phyloP scores from a whole-genome alignment of 2,797 vertebrate genomes.

The Crax fasciolata region DNA sequence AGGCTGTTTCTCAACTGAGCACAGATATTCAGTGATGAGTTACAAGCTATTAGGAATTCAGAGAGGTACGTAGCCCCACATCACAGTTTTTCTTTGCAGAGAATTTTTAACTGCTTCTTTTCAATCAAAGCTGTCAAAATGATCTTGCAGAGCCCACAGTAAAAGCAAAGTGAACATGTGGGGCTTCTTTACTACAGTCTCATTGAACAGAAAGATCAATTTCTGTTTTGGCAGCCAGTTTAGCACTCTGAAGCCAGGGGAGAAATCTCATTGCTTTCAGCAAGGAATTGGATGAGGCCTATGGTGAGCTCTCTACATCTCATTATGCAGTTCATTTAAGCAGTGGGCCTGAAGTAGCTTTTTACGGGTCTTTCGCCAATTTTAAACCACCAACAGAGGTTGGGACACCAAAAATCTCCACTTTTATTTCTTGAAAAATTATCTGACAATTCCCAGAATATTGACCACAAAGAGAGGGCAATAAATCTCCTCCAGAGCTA shows the following conservation, averaged over 20 bases:
- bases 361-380: conserved; percentile 31
- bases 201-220: conserved; percentile 38
- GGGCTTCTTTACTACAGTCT: conserved; percentile 17
- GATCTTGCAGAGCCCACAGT: conserved; percentile 27
- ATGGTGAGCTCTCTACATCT: background rate
- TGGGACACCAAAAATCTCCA: conserved; percentile 9
- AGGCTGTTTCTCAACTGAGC: background rate
- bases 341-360: background rate
- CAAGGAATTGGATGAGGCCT: background rate
- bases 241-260: conserved; percentile 21
- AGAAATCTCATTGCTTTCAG: conserved; percentile 11
- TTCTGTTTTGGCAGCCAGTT: conserved; percentile 29
- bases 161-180: background rate
- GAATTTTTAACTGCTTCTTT: conserved; percentile 67
- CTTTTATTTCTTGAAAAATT: conserved; percentile 40
- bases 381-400: background rate
- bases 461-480: background rate
- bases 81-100: conserved; percentile 59
- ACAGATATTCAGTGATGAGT: background rate
- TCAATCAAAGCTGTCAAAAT: conserved; percentile 68
- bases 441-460: conserved; percentile 22
- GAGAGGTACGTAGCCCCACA: background rate
- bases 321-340: conserved; percentile 34
- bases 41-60: conserved; percentile 36
- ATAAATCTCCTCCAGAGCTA: background rate